A percentile compares a stretch with the other conserved stretches of the same genome.
phyloP scores from a whole-genome alignment of 2,113 vertebrate genomes.

The Tragelaphus strepsiceros region DNA sequence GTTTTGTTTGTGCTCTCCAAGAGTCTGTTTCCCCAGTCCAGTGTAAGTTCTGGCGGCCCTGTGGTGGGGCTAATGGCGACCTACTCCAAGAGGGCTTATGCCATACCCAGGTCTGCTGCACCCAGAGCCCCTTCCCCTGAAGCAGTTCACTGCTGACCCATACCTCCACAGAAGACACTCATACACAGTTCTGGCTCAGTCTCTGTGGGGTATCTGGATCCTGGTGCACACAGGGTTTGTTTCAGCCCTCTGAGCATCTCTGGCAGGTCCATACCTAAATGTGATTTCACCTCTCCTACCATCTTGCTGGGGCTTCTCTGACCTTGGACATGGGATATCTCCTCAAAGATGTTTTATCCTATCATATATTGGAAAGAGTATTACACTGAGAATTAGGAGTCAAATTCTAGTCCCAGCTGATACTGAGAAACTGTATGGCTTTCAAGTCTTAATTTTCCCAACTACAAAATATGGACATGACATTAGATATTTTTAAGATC shows the following conservation, averaged over 20 bases:
- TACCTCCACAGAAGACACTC: neutral
- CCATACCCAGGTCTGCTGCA: neutral
- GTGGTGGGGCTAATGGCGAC: neutral
- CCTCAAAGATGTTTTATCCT: neutral
- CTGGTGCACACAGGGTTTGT: neutral
- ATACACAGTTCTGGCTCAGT: neutral
- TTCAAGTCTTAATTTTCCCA: constrained; percentile 10
- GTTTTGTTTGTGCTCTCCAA: neutral
- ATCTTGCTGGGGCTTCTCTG: neutral
- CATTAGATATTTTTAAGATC: neutral
- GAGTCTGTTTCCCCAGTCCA: neutral
- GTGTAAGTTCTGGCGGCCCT: neutral
- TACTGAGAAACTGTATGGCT: neutral
- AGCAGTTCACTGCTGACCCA: neutral
- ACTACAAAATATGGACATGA: neutral
- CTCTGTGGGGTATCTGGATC: neutral
- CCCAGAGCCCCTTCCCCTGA: neutral
- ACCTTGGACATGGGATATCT: neutral
- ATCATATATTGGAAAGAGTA: neutral
- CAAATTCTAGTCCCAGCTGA: neutral
- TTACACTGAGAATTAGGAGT: neutral
- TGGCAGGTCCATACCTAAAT: neutral
- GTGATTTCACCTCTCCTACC: neutral
- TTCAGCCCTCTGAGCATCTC: neutral
- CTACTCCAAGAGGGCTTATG: neutral